Conservation (phyloP, 2,888 invertebrate genomes). For the Amiota minor region DNA sequence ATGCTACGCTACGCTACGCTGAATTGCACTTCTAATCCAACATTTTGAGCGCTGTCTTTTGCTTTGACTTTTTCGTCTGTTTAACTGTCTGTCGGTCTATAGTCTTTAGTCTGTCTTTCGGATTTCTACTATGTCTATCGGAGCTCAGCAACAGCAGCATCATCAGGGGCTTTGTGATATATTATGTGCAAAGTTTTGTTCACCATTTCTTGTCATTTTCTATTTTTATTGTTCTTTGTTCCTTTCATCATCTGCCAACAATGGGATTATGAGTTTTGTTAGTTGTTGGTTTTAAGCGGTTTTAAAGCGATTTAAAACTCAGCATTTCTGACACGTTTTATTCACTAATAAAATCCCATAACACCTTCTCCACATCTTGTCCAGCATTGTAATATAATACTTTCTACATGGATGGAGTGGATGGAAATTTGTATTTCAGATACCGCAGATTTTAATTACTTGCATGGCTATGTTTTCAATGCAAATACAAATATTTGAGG, state of each 20-base stretch:
- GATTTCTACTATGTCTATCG: neutral
- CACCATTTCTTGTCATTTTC: constrained; percentile 31
- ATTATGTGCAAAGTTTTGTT: constrained; percentile 52
- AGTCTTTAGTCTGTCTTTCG: neutral
- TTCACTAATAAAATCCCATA: too few relatives aligned
- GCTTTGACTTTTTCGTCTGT: neutral
- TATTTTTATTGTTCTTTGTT: neutral
- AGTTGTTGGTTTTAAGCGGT: neutral
- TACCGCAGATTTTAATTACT: too few relatives aligned
- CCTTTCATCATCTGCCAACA: neutral
- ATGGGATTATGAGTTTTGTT: constrained; percentile 4
- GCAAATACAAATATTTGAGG: too few relatives aligned
- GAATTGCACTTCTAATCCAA: neutral
- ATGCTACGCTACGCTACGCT: too few relatives aligned
- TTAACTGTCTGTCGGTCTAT: neutral
- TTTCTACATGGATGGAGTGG: too few relatives aligned
- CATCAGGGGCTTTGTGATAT: constrained; percentile 46
- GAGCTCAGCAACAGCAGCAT: neutral
- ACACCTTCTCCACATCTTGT: too few relatives aligned
- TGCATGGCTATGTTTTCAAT: too few relatives aligned
- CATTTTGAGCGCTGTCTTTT: constrained; percentile 2
- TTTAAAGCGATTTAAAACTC: neutral
- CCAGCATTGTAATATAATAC: too few relatives aligned
- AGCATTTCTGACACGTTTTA: too few relatives aligned
- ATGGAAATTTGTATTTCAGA: too few relatives aligned